phyloP scores from a whole-genome alignment of 2,888 invertebrate genomes.

The Sipha maydis region DNA sequence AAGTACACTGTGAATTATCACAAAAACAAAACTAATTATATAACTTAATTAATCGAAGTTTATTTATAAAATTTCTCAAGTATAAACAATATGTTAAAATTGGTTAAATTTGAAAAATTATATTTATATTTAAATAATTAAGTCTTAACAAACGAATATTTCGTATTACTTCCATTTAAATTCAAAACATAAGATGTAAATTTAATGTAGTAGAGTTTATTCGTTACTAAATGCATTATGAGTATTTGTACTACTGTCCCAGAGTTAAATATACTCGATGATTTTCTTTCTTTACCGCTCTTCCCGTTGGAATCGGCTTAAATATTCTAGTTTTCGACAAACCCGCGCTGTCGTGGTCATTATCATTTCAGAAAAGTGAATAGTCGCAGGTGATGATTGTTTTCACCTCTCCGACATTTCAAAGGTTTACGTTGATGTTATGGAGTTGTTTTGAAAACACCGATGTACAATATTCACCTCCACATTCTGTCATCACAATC shows the following conservation, averaged over 20 bases:
- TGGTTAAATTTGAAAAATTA: no score
- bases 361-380: slow-evolving; percentile 1
- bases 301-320: background rate
- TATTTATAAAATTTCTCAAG: no score
- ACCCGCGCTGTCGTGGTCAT: background rate
- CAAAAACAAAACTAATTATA: no score
- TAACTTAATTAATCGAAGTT: no score
- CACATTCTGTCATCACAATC: background rate
- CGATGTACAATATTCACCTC: background rate
- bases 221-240: background rate
- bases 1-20: no score
- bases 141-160: background rate
- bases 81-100: no score
- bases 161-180: background rate
- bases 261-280: background rate
- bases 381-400: background rate
- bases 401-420: slow-evolving; percentile 13
- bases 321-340: background rate
- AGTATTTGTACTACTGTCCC: background rate
- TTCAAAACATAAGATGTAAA: background rate
- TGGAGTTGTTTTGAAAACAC: background rate
- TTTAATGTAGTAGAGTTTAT: background rate
- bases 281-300: background rate
- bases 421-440: background rate
- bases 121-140: background rate